Base-by-base conservation (phyloP, 2,888 invertebrate genomes). In the Petrolisthes manimaculis region DNA sequence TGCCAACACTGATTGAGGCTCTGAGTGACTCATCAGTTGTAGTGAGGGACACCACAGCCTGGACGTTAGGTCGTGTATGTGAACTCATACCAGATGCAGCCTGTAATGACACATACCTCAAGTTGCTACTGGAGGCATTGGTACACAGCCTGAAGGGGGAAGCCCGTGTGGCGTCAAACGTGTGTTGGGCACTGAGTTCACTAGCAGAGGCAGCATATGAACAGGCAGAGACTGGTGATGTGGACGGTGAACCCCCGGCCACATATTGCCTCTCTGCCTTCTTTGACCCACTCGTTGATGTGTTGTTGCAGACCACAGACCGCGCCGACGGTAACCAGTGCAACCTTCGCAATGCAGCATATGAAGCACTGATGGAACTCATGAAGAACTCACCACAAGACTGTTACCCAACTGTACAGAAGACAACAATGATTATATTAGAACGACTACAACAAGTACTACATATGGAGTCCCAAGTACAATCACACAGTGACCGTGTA, bases 331-430 rank as follows among this genome's bases (percentile, higher is more conserved):
- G 97, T 18, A 86, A 84, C 14, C 93, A 97, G 93, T 97, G 97
- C 83, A 99, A 99, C 93, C 94, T 99, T 86, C 95, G 99, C 91
- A 97, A 98, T 54, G 98, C 99, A 61, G 99, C 99, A 0, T 99
- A 99, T 93, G 99, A 99, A 93, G 99, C 99, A 0, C 94, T 99
- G 0, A 99, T 99, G 99, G 99, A 99, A 94, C 96, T 99, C 96
- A 97, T 99, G 77, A 99, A 99, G 93, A 99, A 99, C 93, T 98
- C 98, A 2, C 99, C 99, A 0, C 95, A 96, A 91, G 99, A 99
- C 94, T 99, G 99, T 93, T 99, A 99, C 93, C 95, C 96, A 1
- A 97, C 97, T 82, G 99, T 99, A 71, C 98, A 99, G 94, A 96
- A 96, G 92, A 99, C 99, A 0, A 99, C 99, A 0, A 96, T 99